A percentile compares a stretch with the other conserved stretches of the same genome.
phyloP scores from a whole-genome alignment of 2,888 invertebrate genomes.

The Acheta domesticus region DNA sequence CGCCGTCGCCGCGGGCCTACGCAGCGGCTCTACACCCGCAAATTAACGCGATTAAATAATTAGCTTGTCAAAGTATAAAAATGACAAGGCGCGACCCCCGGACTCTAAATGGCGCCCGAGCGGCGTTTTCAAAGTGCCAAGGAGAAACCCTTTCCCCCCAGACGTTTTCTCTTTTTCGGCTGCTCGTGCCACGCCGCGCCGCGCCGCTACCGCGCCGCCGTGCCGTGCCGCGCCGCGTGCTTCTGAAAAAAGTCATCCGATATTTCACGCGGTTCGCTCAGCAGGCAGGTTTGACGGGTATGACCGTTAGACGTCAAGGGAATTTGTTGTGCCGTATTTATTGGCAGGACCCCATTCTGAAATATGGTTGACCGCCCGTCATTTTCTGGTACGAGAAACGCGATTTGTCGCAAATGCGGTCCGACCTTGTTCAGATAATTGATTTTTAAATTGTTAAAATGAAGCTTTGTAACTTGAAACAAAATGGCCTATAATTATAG shows the following conservation, averaged over 20 bases:
- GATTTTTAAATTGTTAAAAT: no score
- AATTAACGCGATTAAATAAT: conserved; percentile 18
- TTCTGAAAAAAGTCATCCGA: neutral
- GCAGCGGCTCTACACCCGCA: neutral
- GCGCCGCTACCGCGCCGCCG: no score
- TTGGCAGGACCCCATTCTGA: neutral
- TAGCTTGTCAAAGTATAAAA: conserved; percentile 11
- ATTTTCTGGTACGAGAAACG: neutral
- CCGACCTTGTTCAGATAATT: no score
- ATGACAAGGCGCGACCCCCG: neutral
- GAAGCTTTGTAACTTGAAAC: no score
- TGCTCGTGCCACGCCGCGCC: no score
- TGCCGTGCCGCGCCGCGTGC: no score
- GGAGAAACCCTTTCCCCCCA: neutral
- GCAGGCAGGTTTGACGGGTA: conserved; percentile 9
- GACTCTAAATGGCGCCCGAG: conserved; percentile 1
- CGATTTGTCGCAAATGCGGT: neutral
- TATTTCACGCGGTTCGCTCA: neutral
- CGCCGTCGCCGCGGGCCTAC: neutral
- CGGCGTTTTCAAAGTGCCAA: conserved; percentile 9
- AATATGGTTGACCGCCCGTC: neutral
- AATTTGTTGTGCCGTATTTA: neutral
- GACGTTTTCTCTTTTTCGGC: neutral
- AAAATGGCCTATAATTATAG: no score
- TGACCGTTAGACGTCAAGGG: conserved; percentile 18